Evolutionary conservation across 2,888 invertebrate species (phyloP), one percentile per base, ranked within the genome.

Genomic region (Loripinus fragilis): DNA sequence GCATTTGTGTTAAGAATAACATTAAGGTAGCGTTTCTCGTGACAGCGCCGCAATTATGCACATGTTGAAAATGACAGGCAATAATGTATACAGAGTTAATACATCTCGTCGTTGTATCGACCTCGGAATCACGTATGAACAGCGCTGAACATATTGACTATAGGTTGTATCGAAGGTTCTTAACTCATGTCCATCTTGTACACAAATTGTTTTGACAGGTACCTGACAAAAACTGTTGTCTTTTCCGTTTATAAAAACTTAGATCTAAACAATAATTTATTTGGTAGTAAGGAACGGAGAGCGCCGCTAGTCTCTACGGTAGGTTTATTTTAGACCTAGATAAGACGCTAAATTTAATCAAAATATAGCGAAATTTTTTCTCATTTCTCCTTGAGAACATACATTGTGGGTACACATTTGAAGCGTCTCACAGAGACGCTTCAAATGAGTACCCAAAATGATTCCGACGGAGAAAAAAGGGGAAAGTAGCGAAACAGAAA

Each of bases 171-270:
- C 30, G 60, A 60, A 8, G 12, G 10, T 60, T 20, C 60, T 60
- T 60, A 60, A 60, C 60, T 30, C 33, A 60, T 60, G 60, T 60
- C 60, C 33, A 60, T 5, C 30, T 33, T 60, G 60, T 60, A 33
- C 60, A 28, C 60, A 33, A 60, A 60, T 60, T 33, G 33, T 8
- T 60, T 60, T 60, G 60, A 60, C 60, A 60, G 30, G 12, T 60
- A 33, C 60, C 33, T 60, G 60, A 60, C 60, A 60, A 60, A 60
- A 60, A 60, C 3, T 23, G 8, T 33, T 60, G 20, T 20, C 60
- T 30, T 23, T 33, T 12, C 33, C 33, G 15, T 60, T 33, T 60
- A 60, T 33, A 60, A 60, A 60, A 60, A 25, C 1, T 33, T 33
- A n/a, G 38, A 38, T 10, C 60, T 33, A 33, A 33, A 33, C 28